Percentiles rank a stretch among this genome's conserved stretches.
These are phyloP conservation scores for Dolichoris vasculosae DNA, from an alignment of 1,140 invertebrate genomes.

Conservation along the genomic window DNA sequence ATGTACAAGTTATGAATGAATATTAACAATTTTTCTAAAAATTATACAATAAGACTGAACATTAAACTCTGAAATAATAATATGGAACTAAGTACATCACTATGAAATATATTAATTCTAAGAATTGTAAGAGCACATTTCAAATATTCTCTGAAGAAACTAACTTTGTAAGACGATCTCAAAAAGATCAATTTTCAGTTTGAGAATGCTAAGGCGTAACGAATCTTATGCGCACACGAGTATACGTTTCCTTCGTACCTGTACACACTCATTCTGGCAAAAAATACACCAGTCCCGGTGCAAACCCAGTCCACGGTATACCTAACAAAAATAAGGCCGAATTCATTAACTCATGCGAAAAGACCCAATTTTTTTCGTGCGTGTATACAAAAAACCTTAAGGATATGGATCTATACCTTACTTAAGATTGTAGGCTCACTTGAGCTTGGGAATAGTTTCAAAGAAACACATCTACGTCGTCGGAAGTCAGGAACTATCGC, in stretches of 20 bases:
- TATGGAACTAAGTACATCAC: background rate
- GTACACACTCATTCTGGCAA: background rate
- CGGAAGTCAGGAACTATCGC: background rate
- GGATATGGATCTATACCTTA: background rate
- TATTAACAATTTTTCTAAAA: slow-evolving; percentile 9
- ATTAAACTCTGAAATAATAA: background rate
- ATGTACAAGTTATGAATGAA: background rate
- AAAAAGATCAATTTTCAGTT: slow-evolving; percentile 42
- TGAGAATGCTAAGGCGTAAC: slow-evolving; percentile 23
- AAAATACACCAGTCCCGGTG: background rate
- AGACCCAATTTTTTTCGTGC: slow-evolving; percentile 1
- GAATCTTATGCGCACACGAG: slow-evolving; percentile 8
- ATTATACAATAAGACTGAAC: background rate
- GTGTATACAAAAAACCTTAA: background rate
- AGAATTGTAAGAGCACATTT: background rate
- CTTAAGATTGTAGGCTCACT: background rate
- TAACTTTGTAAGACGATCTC: slow-evolving; percentile 36
- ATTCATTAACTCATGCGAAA: slow-evolving; percentile 33
- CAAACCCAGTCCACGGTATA: slow-evolving; percentile 5
- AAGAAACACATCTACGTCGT: too few relatives aligned
- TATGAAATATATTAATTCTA: slow-evolving; percentile 1
- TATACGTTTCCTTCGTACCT: slow-evolving; percentile 14
- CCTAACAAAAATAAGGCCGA: slow-evolving; percentile 27
- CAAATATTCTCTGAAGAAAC: slow-evolving; percentile 28
- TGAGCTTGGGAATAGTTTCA: background rate